Base-by-base conservation (phyloP, 2,888 invertebrate species). In the Cephus sareptanus region DNA sequence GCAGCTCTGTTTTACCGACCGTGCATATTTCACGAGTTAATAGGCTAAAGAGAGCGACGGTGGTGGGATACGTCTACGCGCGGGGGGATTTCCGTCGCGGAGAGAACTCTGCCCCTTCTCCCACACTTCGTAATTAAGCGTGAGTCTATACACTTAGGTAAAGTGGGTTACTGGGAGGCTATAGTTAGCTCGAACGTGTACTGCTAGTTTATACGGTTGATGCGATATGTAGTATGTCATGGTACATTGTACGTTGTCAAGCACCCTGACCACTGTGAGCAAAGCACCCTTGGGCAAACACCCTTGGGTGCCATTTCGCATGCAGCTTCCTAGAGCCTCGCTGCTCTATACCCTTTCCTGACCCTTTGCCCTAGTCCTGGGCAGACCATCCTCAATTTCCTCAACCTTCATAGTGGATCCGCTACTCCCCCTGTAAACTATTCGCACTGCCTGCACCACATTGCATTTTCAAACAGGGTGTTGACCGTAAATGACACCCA, bases 51-150 rank as follows among this genome's bases (percentile, higher is more conserved):
- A 23, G 56, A 56, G 56, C 3, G 56, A 56, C 56, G 56, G 23
- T 23, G 56, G 56, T 9, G 23, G 23, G 23, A 23, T 56, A 56
- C 23, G 56, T 81, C 77, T 75, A 69, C 69, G 78, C 37, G 77
- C 31, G 75, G 75, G 40, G 31, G 74, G 34, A 78, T 78, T 78
- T 79, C 73, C 69, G 79, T 81, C 77, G 78, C 69, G 77, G 76
- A 78, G 81, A 83, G 84, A 84, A 81, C 82, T 33, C 34, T 82
- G 81, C 74, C 34, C 75, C 79, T 81, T 80, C 78, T 79, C 79
- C 82, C 81, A 77, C 75, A 77, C 81, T 83, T 82, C 83, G 86
- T 88, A 88, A 88, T 88, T 88, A 86, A 88, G 86, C 84, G 79
- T 77, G 81, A 83, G 83, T 87, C 86, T 87, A 87, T 85, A 87